Base-by-base conservation (phyloP, 37 sponge, comb jelly and placozoan genomes). In the Hormiphora californensis region DNA sequence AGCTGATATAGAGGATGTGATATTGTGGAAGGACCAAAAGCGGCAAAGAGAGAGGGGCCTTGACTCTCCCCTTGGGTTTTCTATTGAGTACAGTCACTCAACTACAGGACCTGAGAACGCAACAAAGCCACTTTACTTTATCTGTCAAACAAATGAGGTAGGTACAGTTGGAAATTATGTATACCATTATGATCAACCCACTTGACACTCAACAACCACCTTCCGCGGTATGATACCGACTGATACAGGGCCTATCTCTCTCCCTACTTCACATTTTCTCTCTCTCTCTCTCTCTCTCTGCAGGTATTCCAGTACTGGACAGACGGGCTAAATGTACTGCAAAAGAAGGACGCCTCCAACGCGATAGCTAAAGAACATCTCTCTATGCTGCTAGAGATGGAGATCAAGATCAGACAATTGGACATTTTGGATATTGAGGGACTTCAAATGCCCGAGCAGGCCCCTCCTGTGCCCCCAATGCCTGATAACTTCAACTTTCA, bases 41-140 rank as follows among this genome's bases (percentile, higher is more conserved):
- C 40, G 43, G 15, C 35, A 73, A 17, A 73, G 53, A 49, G 9
- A 49, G 15, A 49, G 4, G 31, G 9, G 4, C 30, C 19, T 36
- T 36, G 81, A 73, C 38, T 73, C 81, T 21, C 81, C 81, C 30
- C 46, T 73, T 23, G 81, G 81, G 21, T 73, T 73, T 28, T 73
- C 81, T 0, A 33, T 73, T 1, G 81, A 73, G 25, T 73, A 73
- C 81, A 73, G 38, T 41, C 81, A 73, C 21, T 41, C 81, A 28
- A 73, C 46, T 23, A 28, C 67, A 27, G 43, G n/a, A n/a, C n/a
- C 43, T 43, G 81, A 73, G 25, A 28, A 25, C 9, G 17, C 12
- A 5, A 73, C 46, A 0, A 73, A 73, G 25, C 40, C 81, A n/a
- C 46, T 73, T 43, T 43, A 73, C 43, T 73, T 73, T 33, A 73